Evolutionary conservation across 2,113 vertebrate genomes (phyloP), one percentile per base, ranked within the genome.

Genomic region (Rafetus swinhoei): DNA sequence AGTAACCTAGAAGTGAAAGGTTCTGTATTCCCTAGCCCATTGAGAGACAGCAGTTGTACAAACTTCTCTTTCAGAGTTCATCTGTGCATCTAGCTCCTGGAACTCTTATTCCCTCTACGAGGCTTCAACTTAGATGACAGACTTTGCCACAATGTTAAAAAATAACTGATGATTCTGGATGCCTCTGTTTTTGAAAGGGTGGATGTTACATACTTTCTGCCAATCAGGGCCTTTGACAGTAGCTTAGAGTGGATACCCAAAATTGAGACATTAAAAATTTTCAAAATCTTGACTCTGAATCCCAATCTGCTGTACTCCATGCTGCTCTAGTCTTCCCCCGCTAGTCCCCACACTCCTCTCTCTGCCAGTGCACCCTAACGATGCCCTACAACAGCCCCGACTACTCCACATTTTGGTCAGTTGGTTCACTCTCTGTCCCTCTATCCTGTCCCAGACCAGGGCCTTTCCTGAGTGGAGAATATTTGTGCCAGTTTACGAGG

Each of bases 21-120:
- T 93, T 86, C 86, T 95, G 54, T 95, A 6, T 92, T 88, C 86
- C 90, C 84, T 84, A 92, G 85, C 65, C n/a, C 83, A 82, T 59
- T 85, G 93, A 93, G 93, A 86, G 86, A 79, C 90, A 86, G 82
- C 96, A 94, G 93, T 96, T 97, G 92, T 92, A 95, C 91, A 93
- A 2, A 84, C 91, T 90, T 84, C 86, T 95, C 93, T 82, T 82
- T 52, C 9, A 25, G 45, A 32, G 45, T 54, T 90, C 87, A 90
- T 72, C 55, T 45, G 29, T 10, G 69, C 86, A 21, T 55, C 89
- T 84, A 24, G 82, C 88, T 95, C 86, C 62, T 92, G 0, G 45
- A 90, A 55, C 80, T 39, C 7, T 82, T 65, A 81, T 90, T 60
- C 14, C 52, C 90, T 82, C 72, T 59, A 52, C 0, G 0, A 81